These are phyloP conservation scores for Poeciliopsis presidionis DNA, from an alignment of 2,797 vertebrate species.

Conservation along the genomic window DNA sequence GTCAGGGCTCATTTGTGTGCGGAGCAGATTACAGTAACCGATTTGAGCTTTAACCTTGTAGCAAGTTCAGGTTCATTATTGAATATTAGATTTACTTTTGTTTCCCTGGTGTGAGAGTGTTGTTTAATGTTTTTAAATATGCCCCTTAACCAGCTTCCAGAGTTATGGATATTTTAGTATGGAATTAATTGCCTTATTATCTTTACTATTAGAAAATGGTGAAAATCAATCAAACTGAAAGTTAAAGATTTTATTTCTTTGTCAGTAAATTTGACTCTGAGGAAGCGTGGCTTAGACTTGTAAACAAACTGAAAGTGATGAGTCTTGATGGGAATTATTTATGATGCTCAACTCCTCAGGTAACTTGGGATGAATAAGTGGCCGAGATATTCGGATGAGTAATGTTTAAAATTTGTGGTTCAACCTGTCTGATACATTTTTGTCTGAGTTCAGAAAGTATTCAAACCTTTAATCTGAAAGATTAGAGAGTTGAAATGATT, in stretches of 20 bases:
- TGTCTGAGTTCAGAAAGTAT: conserved; percentile 21
- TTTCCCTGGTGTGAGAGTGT: neutral
- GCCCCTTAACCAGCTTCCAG: neutral
- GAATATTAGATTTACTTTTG: conserved; percentile 20
- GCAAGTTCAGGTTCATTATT: conserved; percentile 4
- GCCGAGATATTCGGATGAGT: conserved; percentile 35
- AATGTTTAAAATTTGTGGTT: conserved; percentile 20
- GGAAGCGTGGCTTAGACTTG: neutral
- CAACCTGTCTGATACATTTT: conserved; percentile 32
- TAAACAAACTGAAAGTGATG: neutral
- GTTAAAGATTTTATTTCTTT: neutral
- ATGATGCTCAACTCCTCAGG: neutral
- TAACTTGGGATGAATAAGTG: neutral
- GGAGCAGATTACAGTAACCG: conserved; percentile 54
- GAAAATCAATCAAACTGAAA: neutral
- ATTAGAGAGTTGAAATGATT: neutral
- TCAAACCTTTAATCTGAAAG: neutral
- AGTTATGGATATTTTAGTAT: neutral
- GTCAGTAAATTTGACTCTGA: neutral
- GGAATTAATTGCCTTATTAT: neutral
- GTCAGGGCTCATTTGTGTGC: conserved; percentile 60
- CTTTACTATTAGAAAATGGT: neutral
- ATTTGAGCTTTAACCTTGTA: conserved; percentile 3
- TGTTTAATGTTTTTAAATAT: neutral
- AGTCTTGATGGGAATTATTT: conserved; percentile 10